Base-by-base conservation (phyloP, 2,797 vertebrate genomes). In the Arctocebus calabarensis region DNA sequence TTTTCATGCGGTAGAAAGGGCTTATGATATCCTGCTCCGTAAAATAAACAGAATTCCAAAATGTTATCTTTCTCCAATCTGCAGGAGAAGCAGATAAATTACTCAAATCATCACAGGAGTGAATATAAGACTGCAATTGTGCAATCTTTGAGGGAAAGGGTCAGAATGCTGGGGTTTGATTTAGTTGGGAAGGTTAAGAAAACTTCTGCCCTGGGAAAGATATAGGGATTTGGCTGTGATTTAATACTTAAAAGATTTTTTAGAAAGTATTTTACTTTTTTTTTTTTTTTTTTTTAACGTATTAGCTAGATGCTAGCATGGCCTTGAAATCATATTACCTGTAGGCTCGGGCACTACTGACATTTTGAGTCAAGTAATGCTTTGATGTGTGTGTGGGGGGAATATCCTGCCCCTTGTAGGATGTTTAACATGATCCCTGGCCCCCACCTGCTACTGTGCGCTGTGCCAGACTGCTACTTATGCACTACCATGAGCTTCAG, bases 11-110 rank as follows among this genome's bases (percentile, higher is more conserved):
- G 29, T 3, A 17, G 66, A 19, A 83, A 71, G 93, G n/a, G n/a
- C 83, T 86, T 57, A 57, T 25, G 48, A 52, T 25, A 43, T 12
- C 20, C 32, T 12, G 8, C 64, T 57, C 22, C 19, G 55, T 57
- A 37, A 88, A 88, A 70, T 59, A 81, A 82, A 77, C 13, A 43
- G 57, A 85, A 71, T 6, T 4, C 74, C 74, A 59, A 66, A 48
- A 40, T 43, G 75, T 79, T 74, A 64, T 94, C 81, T 75, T 91
- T 90, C 88, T 82, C 68, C 62, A 55, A 84, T 94, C 77, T 62
- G 32, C 62, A 84, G 79, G 66, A 78, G 87, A 84, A 92, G 74
- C 40, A 84, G 68, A 79, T 40, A 64, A 57, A 87, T 91, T 23
- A 75, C 66, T 92, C 59, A 66, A 3, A 64, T 94, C 94, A 43